Conservation (phyloP, 2,113 vertebrate genomes). For the Lichenostomus cassidix region DNA sequence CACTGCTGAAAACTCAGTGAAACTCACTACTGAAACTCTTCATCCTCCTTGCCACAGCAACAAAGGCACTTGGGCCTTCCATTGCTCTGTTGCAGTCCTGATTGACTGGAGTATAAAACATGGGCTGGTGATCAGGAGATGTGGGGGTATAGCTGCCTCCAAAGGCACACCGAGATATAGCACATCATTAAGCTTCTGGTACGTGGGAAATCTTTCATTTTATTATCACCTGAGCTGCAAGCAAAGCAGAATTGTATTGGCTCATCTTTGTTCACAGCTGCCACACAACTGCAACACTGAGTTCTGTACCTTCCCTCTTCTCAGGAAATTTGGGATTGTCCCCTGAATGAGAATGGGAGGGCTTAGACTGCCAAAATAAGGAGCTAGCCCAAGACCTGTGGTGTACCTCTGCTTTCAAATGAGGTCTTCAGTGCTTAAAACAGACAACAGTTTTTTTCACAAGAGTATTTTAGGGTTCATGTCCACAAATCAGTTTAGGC, state of each 20-base stretch:
- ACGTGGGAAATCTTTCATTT: background rate
- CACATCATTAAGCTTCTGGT: background rate
- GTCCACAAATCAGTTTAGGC: background rate
- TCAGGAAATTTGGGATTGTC: background rate
- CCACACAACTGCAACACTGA: too few species aligned
- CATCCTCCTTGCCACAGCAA: rapidly evolving
- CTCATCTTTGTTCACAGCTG: background rate
- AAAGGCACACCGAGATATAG: background rate
- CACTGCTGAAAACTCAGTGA: too few species aligned
- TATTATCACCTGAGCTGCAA: background rate
- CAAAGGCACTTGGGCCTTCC: background rate
- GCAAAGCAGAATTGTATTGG: rapidly evolving
- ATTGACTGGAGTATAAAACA: background rate
- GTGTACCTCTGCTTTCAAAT: background rate
- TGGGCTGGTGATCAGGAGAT: background rate
- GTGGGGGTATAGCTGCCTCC: background rate
- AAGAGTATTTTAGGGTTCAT: background rate
- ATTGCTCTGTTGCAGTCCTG: rapidly evolving
- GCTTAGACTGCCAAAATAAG: background rate
- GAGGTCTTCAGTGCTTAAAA: background rate
- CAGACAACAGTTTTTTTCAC: background rate
- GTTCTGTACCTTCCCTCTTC: background rate
- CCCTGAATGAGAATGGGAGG: background rate
- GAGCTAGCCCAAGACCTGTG: rapidly evolving
- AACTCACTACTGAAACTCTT: background rate